Evolutionary conservation across 1,140 invertebrate genomes (phyloP).

Genomic region (Heliconius hermathena): DNA sequence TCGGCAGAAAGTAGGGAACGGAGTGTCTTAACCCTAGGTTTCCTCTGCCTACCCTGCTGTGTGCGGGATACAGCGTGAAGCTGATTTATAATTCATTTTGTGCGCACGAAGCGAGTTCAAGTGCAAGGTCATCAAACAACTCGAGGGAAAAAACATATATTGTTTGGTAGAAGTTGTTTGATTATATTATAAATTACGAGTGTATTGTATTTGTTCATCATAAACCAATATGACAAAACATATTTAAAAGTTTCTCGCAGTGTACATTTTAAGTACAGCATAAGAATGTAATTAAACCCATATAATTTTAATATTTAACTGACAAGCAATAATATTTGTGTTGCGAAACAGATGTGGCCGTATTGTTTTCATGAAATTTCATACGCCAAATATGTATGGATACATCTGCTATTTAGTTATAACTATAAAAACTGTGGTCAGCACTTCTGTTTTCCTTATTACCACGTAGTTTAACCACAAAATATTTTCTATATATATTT

Average conservation of each 20-base stretch:
- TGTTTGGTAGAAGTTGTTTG: neutral
- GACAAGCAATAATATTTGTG: neutral
- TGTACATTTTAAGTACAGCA: neutral
- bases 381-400: constrained; percentile 16
- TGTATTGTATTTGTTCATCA: neutral
- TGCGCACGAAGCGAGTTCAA: neutral
- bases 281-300: neutral
- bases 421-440: neutral
- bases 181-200: too few species aligned
- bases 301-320: neutral
- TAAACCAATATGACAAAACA: neutral
- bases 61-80: too few species aligned
- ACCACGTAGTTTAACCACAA: too few species aligned
- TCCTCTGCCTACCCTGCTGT: too few species aligned
- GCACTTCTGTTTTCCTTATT: neutral
- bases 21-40: too few species aligned
- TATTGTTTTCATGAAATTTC: constrained; percentile 19
- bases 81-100: neutral
- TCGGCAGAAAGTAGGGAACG: too few species aligned
- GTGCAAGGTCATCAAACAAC: neutral
- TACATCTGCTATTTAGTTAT: neutral
- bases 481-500: too few species aligned
- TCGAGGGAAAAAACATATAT: neutral
- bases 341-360: constrained; percentile 14
- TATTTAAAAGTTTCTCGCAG: neutral